Evolutionary conservation across 1,140 invertebrate genomes (phyloP).

Genomic region (Plutomurus gul): DNA sequence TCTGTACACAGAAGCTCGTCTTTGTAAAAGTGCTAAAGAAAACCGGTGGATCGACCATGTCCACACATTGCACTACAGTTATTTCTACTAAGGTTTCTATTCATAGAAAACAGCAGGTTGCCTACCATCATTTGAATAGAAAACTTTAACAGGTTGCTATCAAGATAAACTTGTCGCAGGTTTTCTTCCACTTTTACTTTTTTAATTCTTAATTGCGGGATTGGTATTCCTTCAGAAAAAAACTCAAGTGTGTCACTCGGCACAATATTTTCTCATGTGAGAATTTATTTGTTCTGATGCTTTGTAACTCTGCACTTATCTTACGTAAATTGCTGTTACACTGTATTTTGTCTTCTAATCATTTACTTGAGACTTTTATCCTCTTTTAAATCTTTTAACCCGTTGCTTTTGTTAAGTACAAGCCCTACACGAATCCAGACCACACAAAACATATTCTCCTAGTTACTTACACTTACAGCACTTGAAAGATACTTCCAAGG

Average conservation of each 20-base stretch:
- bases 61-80: neutral
- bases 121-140: neutral
- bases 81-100: neutral
- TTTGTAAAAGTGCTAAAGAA: constrained; percentile 1
- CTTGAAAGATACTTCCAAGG: too few species aligned
- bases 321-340: too few species aligned
- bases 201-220: neutral
- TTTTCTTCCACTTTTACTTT: neutral
- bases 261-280: too few species aligned
- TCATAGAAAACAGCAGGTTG: neutral
- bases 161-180: neutral
- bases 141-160: neutral
- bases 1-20: neutral
- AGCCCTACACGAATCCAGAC: too few species aligned
- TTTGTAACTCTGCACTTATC: too few species aligned
- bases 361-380: too few species aligned
- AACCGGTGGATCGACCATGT: neutral
- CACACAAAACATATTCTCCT: too few species aligned
- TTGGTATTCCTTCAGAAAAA: neutral
- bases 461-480: too few species aligned
- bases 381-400: too few species aligned
- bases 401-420: too few species aligned
- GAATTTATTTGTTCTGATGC: too few species aligned
- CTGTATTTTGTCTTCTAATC: too few species aligned
- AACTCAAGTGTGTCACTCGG: neutral